Base-by-base conservation (phyloP, 1,140 invertebrate genomes). In the Cydia pomonella region DNA sequence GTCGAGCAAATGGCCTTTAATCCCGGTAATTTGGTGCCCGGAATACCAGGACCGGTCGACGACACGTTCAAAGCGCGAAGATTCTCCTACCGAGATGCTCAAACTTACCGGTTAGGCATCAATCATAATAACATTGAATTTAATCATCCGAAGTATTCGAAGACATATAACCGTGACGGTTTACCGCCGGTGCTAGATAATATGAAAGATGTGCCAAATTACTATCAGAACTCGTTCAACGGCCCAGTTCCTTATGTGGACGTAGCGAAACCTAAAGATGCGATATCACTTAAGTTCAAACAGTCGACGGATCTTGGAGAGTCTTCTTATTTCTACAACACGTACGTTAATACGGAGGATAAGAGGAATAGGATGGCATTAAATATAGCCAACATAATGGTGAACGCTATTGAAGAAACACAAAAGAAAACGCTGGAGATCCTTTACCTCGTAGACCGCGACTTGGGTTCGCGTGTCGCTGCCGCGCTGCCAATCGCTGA, bases 91-190 rank as follows among this genome's bases (percentile, higher is more conserved):
- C 94, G 94, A 1, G 97, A 98, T 87, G 97, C 97, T 6, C 97
- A 98, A 77, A 94, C 96, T 73, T 96, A 98, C 89, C 95, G 97
- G 1, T 92, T 98, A 18, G 97, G 98, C 23, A 93, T 95, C 1
- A 98, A 98, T 89, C 96, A 96, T 87, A 93, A 95, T 13, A 97
- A 98, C 84, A 92, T 98, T 63, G 95, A 97, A 38, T 96, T 98
- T 23, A 99, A 98, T 86, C 96, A 96, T 81, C 98, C 98, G 0
- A 97, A 95, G 77, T 93, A 94, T 74, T 93, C 93, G 73, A 86
- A 83, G 74, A 82, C 77, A 6, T 88, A 90, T 87, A 96, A 97
- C 21, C 87, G 98, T 12, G 98, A 99, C 93, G 98, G 98, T 1
- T 87, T 93, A 5, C 95, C 95, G 93, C 93, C 94, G 9, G 84